Base-by-base conservation (phyloP, 2,888 invertebrate genomes). In the Habrosyne pyritoides region DNA sequence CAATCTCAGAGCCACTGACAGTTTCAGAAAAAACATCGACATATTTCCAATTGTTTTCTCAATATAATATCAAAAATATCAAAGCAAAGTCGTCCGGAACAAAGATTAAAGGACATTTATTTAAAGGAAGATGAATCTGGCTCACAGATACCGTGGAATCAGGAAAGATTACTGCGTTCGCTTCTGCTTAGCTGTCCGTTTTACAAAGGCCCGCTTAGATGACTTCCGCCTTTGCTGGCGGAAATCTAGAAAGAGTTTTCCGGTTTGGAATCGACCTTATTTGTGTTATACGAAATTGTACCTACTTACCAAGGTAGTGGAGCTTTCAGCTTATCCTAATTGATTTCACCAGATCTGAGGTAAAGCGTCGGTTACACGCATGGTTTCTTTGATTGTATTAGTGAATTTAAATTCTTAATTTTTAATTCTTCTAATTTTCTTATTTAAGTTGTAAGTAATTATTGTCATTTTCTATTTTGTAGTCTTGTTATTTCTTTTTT, bases 31-130 rank as follows among this genome's bases (percentile, higher is more conserved):
- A n/a, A 33, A 36, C 14, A 36, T 14, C 0, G 0, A 36, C 1
- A 7, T 18, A 42, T 10, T 6, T 2, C 18, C 42, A 18, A 36
- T 52, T 52, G 24, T 52, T 52, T 52, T 22, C 8, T n/a, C 36
- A n/a, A 14, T 21, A 12, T 10, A 33, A 36, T 52, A 52, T 18
- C 10, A 36, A 36, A 52, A 50, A 28, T 50, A 30, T 21, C 18
- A 28, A 50, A 50, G 50, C 50, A 52, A 53, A 56, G 49, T 42
- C 64, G 59, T 54, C 54, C 53, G 26, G 10, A 0, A 22, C 30
- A 53, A 47, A 24, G 33, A 42, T 42, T 52, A 36, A n/a, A 52
- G 14, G 42, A 46, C 51, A 53, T 56, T 56, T 55, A 49, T 53
- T 28, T 51, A 47, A 53, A 53, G 53, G 50, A 10, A 51, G 53